phyloP scores from a whole-genome alignment of 1,140 invertebrate species.

The Megathymus violae region DNA sequence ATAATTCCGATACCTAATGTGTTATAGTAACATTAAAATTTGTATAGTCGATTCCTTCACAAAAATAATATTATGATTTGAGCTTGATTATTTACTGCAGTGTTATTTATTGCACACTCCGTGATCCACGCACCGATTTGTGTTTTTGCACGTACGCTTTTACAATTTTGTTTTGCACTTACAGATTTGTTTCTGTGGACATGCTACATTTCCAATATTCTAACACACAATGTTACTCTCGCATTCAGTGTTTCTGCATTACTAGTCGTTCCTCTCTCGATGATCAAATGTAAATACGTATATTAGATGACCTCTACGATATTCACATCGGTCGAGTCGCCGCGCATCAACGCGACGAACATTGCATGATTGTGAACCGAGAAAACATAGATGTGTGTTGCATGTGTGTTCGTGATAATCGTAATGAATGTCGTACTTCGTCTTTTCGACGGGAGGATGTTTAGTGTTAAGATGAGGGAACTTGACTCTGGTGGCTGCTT shows the following conservation, averaged over 20 bases:
- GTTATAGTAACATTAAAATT: slow-evolving; percentile 26
- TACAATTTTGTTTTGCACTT: slow-evolving; percentile 55
- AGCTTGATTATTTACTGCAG: slow-evolving; percentile 44
- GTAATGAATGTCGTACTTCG: slow-evolving; percentile 80
- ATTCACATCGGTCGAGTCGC: slow-evolving; percentile 38
- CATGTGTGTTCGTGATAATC: slow-evolving; percentile 78
- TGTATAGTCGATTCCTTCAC: slow-evolving; percentile 10
- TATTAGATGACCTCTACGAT: slow-evolving; percentile 46
- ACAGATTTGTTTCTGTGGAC: slow-evolving; percentile 48
- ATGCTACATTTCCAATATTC: slow-evolving; percentile 55
- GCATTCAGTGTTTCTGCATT: slow-evolving; percentile 70
- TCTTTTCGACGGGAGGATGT: slow-evolving; percentile 75
- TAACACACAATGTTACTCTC: slow-evolving; percentile 63
- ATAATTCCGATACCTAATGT: slow-evolving; percentile 37
- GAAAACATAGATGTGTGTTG: slow-evolving; percentile 80
- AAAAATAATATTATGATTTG: slow-evolving; percentile 35
- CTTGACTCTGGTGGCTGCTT: slow-evolving; percentile 76
- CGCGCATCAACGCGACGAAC: slow-evolving; percentile 43
- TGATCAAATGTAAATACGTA: slow-evolving; percentile 62
- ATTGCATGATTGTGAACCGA: slow-evolving; percentile 78
- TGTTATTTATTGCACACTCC: slow-evolving; percentile 54
- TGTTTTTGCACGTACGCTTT: slow-evolving; percentile 71
- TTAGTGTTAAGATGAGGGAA: slow-evolving; percentile 77
- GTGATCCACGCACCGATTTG: slow-evolving; percentile 71
- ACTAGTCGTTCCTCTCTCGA: slow-evolving; percentile 54